These are phyloP conservation scores for Periplaneta americana DNA, from an alignment of 1,140 invertebrate species.

Conservation along the genomic window DNA sequence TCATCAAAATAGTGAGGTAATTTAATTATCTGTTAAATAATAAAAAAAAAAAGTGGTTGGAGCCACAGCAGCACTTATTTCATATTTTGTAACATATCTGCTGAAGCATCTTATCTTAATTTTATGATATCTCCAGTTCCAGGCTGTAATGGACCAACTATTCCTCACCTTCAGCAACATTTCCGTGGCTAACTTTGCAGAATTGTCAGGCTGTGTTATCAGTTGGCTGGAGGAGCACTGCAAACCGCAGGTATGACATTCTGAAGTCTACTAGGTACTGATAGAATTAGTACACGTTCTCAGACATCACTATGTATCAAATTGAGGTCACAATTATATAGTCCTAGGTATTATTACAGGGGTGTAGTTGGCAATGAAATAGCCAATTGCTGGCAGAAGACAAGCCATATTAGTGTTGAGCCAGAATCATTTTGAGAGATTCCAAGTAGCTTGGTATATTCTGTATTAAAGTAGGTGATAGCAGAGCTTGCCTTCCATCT, in stretches of 20 bases:
- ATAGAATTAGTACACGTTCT: too few relatives aligned
- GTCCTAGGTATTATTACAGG: too few relatives aligned
- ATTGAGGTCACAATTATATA: too few relatives aligned
- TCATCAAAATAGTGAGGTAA: not conserved
- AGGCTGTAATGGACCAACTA: conserved; percentile 89
- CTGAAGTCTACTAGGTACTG: too few relatives aligned
- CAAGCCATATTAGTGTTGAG: too few relatives aligned
- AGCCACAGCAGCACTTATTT: not conserved
- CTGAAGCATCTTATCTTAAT: not conserved
- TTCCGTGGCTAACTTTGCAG: conserved; percentile 86
- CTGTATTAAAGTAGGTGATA: too few relatives aligned
- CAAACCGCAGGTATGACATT: conserved; percentile 68
- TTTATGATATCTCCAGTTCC: conserved; percentile 68
- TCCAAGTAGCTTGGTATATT: too few relatives aligned
- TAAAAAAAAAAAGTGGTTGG: not conserved
- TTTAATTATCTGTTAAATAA: not conserved
- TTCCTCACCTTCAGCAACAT: conserved; percentile 87
- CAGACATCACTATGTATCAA: too few relatives aligned
- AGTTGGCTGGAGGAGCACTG: conserved; percentile 96
- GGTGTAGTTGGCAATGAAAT: too few relatives aligned
- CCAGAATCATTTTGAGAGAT: too few relatives aligned
- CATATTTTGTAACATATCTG: not conserved
- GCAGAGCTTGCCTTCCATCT: too few relatives aligned
- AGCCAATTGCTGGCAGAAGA: too few relatives aligned
- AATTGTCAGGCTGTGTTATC: conserved; percentile 89